A percentile compares a stretch with the other conserved stretches of the same genome.
Conservation (phyloP, 2,113 vertebrate species). For the Myiagra hebetior region DNA sequence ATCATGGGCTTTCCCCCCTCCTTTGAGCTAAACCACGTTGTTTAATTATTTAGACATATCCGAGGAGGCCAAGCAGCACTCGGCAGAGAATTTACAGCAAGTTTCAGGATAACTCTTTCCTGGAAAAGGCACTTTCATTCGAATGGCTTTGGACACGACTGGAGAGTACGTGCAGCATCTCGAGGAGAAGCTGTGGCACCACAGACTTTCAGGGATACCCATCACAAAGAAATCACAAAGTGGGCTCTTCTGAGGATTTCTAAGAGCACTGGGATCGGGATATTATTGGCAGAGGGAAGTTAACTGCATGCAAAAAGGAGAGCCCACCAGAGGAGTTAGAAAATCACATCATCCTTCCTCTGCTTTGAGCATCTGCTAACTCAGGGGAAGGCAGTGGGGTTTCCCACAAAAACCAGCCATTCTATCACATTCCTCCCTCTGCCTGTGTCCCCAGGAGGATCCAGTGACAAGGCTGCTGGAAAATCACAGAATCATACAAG, state of each 20-base stretch:
- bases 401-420: not conserved
- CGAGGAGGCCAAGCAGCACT: not conserved
- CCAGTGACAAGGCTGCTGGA: not conserved
- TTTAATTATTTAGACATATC: not conserved
- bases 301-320: not conserved
- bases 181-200: not conserved
- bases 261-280: not conserved
- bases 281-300: not conserved
- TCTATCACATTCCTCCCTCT: not conserved
- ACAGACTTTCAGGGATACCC: not conserved
- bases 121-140: not conserved
- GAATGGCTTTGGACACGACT: not conserved
- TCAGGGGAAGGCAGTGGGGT: not conserved
- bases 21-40: not conserved
- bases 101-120: not conserved
- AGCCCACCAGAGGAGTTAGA: not conserved
- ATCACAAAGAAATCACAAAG: not conserved
- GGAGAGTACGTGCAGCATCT: not conserved
- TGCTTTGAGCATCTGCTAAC: not conserved
- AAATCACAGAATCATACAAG: not conserved
- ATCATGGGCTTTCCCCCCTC: not conserved
- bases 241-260: not conserved
- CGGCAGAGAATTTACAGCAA: not conserved
- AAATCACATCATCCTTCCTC: not conserved
- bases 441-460: not conserved